These are phyloP conservation scores for Plagiodera versicolora DNA, from an alignment of 2,888 invertebrate genomes.

Conservation along the genomic window DNA sequence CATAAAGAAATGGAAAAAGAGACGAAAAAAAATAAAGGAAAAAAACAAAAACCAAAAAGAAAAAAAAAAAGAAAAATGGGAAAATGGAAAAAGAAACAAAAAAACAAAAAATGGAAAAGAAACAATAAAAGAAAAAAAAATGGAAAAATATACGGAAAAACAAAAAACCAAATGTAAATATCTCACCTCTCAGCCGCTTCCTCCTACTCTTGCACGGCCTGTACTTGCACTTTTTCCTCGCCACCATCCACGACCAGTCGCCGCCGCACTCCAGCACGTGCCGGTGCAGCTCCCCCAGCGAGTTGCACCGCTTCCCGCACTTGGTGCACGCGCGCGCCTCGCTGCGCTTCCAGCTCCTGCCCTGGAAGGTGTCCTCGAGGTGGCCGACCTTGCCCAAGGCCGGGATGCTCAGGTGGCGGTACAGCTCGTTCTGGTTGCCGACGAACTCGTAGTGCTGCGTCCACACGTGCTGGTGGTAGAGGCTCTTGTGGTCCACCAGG, in stretches of 20 bases:
- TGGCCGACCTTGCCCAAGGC: conserved; percentile 54
- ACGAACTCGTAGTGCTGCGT: conserved; percentile 85
- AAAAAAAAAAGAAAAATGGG: no score
- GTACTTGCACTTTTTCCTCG: conserved; percentile 75
- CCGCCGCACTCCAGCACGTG: conserved; percentile 91
- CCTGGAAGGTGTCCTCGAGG: conserved; percentile 51
- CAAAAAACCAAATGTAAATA: no score
- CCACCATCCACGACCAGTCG: conserved; percentile 75
- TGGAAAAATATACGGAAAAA: no score
- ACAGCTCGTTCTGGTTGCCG: conserved; percentile 64
- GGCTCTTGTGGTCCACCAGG: conserved; percentile 80
- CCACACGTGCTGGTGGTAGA: conserved; percentile 82
- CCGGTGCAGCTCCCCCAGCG: conserved; percentile 76
- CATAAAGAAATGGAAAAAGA: no score
- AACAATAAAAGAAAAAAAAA: no score
- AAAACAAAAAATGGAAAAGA: no score
- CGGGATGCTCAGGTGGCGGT: conserved; percentile 59
- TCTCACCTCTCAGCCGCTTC: conserved; percentile 54
- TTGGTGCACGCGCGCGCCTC: conserved; percentile 72
- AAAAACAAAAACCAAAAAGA: no score
- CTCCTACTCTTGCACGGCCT: conserved; percentile 75
- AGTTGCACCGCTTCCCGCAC: conserved; percentile 69
- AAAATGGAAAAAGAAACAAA: no score
- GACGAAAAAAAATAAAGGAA: no score
- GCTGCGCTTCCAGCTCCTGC: conserved; percentile 52